Conservation (phyloP, 2,113 vertebrate genomes). For the Anguilla japonica region DNA sequence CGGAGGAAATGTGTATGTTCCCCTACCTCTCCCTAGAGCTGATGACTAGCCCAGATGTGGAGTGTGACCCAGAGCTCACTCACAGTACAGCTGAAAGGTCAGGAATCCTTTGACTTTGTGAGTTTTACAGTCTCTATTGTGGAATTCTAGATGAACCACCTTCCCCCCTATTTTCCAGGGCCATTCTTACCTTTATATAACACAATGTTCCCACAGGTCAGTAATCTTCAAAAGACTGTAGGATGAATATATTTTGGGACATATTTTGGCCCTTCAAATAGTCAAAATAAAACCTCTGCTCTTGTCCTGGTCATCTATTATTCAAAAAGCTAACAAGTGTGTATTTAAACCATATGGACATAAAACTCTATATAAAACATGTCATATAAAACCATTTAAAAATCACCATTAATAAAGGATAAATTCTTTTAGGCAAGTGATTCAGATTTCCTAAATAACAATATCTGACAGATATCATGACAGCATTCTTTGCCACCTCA, state of each 20-base stretch:
- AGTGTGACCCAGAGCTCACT: slow-evolving; percentile 13
- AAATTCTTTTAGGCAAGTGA: neutral
- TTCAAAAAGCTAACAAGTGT: neutral
- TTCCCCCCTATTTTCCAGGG: neutral
- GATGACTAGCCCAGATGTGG: slow-evolving; percentile 29
- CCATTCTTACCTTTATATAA: neutral
- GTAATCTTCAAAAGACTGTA: neutral
- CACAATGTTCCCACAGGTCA: neutral
- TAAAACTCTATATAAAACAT: neutral
- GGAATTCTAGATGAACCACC: slow-evolving; percentile 11
- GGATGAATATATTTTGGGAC: neutral
- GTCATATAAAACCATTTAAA: neutral
- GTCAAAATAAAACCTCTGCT: neutral
- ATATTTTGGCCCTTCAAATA: neutral
- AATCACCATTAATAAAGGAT: neutral
- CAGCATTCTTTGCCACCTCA: neutral
- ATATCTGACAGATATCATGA: neutral
- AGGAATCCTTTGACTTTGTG: neutral
- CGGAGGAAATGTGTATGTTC: neutral
- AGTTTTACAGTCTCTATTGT: slow-evolving; percentile 7
- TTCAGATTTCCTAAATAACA: neutral
- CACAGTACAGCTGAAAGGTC: neutral
- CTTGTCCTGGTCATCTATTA: neutral
- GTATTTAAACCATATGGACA: neutral
- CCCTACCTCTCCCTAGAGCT: neutral